These are phyloP conservation scores for Corythaixoides concolor DNA, from an alignment of 2,113 vertebrate species.

Conservation along the genomic window DNA sequence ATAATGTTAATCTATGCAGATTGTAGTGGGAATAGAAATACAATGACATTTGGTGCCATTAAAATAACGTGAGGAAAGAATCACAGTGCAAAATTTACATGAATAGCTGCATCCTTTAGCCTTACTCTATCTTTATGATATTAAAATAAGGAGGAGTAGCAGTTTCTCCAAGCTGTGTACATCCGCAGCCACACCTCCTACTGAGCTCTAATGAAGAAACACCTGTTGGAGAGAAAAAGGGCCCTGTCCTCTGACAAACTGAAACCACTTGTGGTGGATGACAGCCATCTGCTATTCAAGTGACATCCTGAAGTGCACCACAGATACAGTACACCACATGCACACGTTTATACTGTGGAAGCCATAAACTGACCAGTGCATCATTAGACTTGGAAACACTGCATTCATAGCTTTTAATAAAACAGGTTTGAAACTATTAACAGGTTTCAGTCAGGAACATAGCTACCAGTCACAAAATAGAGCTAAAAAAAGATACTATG, in stretches of 20 bases:
- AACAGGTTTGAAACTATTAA: neutral
- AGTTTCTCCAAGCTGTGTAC: neutral
- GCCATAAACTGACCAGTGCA: neutral
- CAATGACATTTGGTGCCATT: constrained; percentile 38
- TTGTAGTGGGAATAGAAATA: constrained; percentile 32
- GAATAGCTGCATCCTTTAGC: constrained; percentile 9
- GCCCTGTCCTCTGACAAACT: neutral
- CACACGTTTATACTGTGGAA: neutral
- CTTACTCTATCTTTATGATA: neutral
- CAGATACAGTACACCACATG: neutral
- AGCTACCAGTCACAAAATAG: neutral
- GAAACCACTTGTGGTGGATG: neutral
- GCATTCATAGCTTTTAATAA: neutral
- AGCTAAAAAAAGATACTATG: neutral
- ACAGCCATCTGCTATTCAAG: neutral
- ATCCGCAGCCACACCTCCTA: neutral
- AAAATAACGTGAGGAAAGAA: constrained; percentile 28
- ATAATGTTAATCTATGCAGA: constrained; percentile 60
- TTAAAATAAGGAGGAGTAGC: neutral
- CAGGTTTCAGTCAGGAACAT: neutral
- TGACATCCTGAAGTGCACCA: neutral
- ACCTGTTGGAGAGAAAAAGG: neutral
- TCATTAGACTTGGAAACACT: neutral
- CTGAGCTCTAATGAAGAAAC: neutral
- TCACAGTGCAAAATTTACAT: neutral